These are phyloP conservation scores for Harpegnathos saltator DNA, from an alignment of 1,140 invertebrate species.

Conservation along the genomic window DNA sequence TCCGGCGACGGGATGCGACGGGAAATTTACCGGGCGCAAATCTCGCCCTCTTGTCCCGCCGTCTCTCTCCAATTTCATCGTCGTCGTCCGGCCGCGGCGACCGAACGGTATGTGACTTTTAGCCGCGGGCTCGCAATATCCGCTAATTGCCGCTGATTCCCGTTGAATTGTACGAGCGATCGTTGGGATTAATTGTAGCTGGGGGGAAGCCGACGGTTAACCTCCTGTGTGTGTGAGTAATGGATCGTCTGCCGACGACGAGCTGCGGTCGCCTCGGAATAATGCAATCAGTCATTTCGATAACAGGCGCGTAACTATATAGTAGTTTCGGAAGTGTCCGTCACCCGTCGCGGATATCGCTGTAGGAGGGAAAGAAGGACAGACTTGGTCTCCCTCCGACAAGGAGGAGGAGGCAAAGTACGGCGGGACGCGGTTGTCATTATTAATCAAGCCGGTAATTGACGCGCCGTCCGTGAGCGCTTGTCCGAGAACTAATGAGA, in stretches of 20 bases:
- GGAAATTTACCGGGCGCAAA: constrained; percentile 20
- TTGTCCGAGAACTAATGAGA: background rate
- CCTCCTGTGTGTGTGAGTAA: background rate
- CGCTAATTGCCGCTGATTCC: background rate
- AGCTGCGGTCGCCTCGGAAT: background rate
- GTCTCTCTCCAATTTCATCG: background rate
- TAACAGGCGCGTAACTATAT: background rate
- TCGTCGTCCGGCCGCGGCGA: background rate
- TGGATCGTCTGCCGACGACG: background rate
- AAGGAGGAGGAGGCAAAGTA: background rate
- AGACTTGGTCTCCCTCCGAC: background rate
- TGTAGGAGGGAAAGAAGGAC: background rate
- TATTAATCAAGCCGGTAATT: constrained; percentile 20
- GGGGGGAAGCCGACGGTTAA: too few relatives aligned
- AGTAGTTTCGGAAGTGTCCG: constrained; percentile 8
- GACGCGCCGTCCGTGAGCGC: background rate
- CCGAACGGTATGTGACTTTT: background rate
- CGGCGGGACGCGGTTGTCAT: background rate
- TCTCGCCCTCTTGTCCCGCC: background rate
- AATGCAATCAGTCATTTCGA: constrained; percentile 29
- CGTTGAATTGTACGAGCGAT: background rate
- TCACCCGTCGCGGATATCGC: background rate
- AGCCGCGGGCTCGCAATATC: background rate
- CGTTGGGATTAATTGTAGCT: constrained; percentile 15
- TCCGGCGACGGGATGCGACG: background rate